These are phyloP conservation scores for Prunella himalayana DNA, from an alignment of 2,113 vertebrate species.

Conservation along the genomic window DNA sequence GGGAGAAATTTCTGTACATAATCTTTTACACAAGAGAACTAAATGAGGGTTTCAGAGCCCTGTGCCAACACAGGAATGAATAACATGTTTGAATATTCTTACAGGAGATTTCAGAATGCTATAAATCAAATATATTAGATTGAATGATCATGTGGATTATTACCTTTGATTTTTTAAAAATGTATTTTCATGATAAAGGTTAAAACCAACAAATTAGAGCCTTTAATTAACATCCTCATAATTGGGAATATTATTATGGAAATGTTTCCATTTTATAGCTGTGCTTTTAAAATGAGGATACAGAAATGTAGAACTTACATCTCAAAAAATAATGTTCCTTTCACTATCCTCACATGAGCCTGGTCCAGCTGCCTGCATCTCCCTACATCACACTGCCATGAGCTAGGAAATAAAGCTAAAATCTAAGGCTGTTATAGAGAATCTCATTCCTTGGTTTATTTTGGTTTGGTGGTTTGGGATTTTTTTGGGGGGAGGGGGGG, in stretches of 20 bases:
- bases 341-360: background rate
- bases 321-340: background rate
- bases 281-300: background rate
- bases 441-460: background rate
- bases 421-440: background rate
- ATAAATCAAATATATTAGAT: background rate
- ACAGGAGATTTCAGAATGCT: background rate
- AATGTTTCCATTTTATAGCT: background rate
- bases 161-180: background rate
- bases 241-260: background rate
- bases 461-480: background rate
- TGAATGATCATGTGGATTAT: background rate
- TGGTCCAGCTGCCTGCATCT: background rate
- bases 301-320: background rate
- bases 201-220: background rate
- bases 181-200: background rate
- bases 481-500: too few species aligned
- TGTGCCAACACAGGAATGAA: background rate
- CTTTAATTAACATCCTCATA: background rate
- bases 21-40: background rate
- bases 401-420: background rate
- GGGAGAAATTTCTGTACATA: background rate
- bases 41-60: background rate
- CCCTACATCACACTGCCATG: fast-evolving
- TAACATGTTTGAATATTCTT: background rate